Percentiles rank a stretch among this genome's conserved stretches.
Conservation (phyloP, 2,797 vertebrate species). For the Acanthurus tractus region DNA sequence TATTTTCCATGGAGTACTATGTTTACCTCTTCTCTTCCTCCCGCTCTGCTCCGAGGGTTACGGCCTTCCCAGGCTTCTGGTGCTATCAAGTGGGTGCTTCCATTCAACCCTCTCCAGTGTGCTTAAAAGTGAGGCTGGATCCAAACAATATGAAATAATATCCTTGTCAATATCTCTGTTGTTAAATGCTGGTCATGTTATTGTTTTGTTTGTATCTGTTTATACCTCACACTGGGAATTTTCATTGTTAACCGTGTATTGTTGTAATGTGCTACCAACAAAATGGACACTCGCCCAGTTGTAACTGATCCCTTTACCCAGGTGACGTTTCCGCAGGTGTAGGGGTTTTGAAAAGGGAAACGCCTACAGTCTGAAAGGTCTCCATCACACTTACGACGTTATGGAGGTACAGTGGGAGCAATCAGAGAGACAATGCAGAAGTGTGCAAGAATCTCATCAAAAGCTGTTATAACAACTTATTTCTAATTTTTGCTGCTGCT, state of each 20-base stretch:
- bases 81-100: conserved; percentile 77
- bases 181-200: conserved; percentile 79
- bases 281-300: conserved; percentile 72
- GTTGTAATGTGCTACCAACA: conserved; percentile 65
- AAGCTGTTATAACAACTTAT: conserved; percentile 77
- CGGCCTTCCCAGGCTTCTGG: conserved; percentile 77
- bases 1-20: conserved; percentile 63
- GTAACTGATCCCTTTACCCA: conserved; percentile 63
- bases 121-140: conserved; percentile 72
- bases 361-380: conserved; percentile 39
- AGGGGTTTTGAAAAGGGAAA: conserved; percentile 81
- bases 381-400: conserved; percentile 48
- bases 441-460: conserved; percentile 61
- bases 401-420: conserved; percentile 40
- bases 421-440: conserved; percentile 48
- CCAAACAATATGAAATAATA: conserved; percentile 77
- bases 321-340: conserved; percentile 70
- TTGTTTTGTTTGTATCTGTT: conserved; percentile 72
- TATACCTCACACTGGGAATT: conserved; percentile 89
- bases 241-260: conserved; percentile 74
- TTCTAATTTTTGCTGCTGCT: conserved; percentile 88
- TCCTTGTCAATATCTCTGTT: conserved; percentile 67
- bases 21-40: conserved; percentile 67
- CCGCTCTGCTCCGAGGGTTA: conserved; percentile 71
- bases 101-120: conserved; percentile 55